Base-by-base conservation (phyloP, 2,113 vertebrate genomes). In the Paralichthys olivaceus region DNA sequence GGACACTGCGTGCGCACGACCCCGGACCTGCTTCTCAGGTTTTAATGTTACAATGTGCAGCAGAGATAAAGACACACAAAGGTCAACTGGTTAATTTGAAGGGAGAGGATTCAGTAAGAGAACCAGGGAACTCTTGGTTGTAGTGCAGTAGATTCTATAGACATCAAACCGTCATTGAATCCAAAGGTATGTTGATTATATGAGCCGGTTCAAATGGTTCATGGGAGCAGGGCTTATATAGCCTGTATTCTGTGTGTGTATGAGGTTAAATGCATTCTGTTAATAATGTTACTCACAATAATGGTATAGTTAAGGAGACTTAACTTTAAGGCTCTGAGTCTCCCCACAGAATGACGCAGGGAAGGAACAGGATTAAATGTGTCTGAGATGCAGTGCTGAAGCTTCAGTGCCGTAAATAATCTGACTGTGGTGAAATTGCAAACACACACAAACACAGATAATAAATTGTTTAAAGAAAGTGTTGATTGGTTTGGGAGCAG, bases 361-460 rank as follows among this genome's bases (percentile, higher is more conserved):
- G 66, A 75, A 75, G 76, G 76, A 83, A 72, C 77, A 69, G 63
- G 67, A 76, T 81, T 34, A 67, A 59, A 79, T 17, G 65, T 53
- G 72, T 47, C 59, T 55, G 68, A 60, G 25, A 75, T 19, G 9
- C 23, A 49, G 37, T 40, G 37, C 37, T 11, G 37, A 40, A 29
- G 28, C 28, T 43, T 65, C 13, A 78, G 22, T 0, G 23, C 64
- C 47, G 43, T 15, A 66, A 59, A 55, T n/a, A 7, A 37, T 67
- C 5, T 19, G 40, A 70, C 54, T 60, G 28, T 45, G 23, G 37
- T 58, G 45, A 74, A 75, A 74, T 62, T 12, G 45, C 12, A 2
- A 64, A 25, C 0, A 26, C 19, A 20, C 26, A n/a, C 26, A 64
- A 0, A 43, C 17, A 11, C 61, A 63, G n/a, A 23, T 11, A 23